phyloP scores from a whole-genome alignment of 2,113 vertebrate species.

The Aepyceros melampus region DNA sequence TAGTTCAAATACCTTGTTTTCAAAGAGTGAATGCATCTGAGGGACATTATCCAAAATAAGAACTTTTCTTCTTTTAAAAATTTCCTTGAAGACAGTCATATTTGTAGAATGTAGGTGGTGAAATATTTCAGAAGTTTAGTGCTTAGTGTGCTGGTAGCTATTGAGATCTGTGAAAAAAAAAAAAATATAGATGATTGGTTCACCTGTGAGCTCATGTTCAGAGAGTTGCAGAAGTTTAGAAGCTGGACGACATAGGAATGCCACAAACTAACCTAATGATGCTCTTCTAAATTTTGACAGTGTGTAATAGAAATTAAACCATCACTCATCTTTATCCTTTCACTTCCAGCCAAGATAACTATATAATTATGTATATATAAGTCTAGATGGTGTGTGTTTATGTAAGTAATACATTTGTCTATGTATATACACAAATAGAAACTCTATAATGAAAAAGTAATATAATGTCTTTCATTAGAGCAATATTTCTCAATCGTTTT shows the following conservation, averaged over 20 bases:
- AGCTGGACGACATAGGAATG: not conserved
- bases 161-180: not conserved
- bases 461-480: not conserved
- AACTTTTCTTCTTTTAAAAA: not conserved
- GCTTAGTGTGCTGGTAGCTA: not conserved
- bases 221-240: not conserved
- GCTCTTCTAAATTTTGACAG: not conserved
- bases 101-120: not conserved
- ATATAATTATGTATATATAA: slow-evolving; percentile 15
- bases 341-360: not conserved
- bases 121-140: not conserved
- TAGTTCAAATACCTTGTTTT: not conserved
- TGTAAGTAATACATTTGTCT: not conserved
- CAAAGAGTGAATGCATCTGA: not conserved
- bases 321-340: not conserved
- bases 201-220: not conserved
- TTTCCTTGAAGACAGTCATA: not conserved
- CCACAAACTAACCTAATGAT: not conserved
- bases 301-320: slow-evolving; percentile 35
- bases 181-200: not conserved
- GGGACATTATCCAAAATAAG: not conserved
- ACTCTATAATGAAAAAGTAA: not conserved
- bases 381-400: not conserved
- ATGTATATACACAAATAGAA: not conserved
- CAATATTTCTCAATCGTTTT: not conserved